Evolutionary conservation across 2,888 invertebrate genomes (phyloP).

Genomic region (Drosophila cognata): DNA sequence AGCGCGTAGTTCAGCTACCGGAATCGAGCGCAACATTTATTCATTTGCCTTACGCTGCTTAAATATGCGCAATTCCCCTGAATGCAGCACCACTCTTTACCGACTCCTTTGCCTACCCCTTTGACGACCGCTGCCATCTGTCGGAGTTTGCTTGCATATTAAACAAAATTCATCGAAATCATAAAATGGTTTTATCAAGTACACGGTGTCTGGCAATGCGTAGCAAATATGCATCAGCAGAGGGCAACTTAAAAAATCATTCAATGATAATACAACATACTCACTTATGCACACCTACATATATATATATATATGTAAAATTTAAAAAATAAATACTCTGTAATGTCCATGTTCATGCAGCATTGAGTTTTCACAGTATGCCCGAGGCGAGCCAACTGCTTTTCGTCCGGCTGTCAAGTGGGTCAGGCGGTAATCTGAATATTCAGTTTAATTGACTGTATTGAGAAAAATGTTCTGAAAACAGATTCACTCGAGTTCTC

Average conservation of each 20-base stretch:
- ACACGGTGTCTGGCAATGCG: conserved; percentile 23
- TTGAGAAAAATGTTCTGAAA: neutral
- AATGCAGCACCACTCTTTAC: conserved; percentile 1
- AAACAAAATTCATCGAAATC: conserved; percentile 72
- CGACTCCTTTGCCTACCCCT: neutral
- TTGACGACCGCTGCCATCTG: conserved; percentile 23
- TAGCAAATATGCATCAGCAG: conserved; percentile 32
- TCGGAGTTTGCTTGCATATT: conserved; percentile 41
- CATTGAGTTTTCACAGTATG: neutral
- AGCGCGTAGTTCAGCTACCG: conserved; percentile 55
- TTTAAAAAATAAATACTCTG: conserved; percentile 14
- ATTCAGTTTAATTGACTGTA: conserved; percentile 21
- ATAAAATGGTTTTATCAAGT: conserved; percentile 70
- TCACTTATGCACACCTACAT: neutral
- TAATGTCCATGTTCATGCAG: conserved; percentile 12
- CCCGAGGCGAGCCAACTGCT: neutral
- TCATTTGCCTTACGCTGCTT: conserved; percentile 72
- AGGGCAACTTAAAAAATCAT: conserved; percentile 42
- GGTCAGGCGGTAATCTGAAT: neutral
- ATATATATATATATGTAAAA: neutral
- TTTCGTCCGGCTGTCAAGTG: conserved; percentile 1
- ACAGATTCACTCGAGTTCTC: neutral
- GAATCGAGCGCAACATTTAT: conserved; percentile 70
- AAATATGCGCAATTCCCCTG: conserved; percentile 65
- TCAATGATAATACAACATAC: conserved; percentile 20